Percentiles rank a stretch among this genome's conserved stretches.
phyloP scores from a whole-genome alignment of 2,113 vertebrate species.

The Scomber scombrus region DNA sequence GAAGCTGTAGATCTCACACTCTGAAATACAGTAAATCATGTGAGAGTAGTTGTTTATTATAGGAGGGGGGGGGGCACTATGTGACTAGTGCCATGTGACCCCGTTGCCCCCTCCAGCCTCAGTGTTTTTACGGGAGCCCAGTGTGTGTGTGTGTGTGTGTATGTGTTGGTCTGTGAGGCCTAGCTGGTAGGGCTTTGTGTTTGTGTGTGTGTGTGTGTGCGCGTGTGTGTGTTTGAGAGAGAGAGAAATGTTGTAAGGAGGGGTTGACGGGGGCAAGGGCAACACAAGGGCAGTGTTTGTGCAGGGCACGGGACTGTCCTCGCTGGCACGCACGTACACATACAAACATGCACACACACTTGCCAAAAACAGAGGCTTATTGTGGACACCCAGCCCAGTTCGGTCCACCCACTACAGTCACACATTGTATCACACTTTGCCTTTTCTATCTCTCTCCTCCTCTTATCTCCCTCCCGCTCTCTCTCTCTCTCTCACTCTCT shows the following conservation, averaged over 20 bases:
- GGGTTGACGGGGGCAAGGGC: slow-evolving; percentile 60
- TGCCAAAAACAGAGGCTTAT: slow-evolving; percentile 81
- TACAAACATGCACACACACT: slow-evolving; percentile 53
- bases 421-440: slow-evolving; percentile 67
- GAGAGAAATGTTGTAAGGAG: slow-evolving; percentile 36
- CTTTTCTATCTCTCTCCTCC: slow-evolving; percentile 24
- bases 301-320: slow-evolving; percentile 78
- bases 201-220: slow-evolving; percentile 27
- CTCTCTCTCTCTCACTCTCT: slow-evolving; percentile 9
- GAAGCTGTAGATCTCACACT: slow-evolving; percentile 27
- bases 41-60: slow-evolving; percentile 34
- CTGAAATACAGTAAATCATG: slow-evolving; percentile 39
- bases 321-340: slow-evolving; percentile 65
- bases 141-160: slow-evolving; percentile 40
- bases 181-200: slow-evolving; percentile 40
- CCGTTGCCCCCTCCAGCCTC: slow-evolving; percentile 10
- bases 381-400: slow-evolving; percentile 70
- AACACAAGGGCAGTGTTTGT: slow-evolving; percentile 82
- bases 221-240: slow-evolving; percentile 42
- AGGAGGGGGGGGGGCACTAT: background rate
- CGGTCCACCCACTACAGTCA: slow-evolving; percentile 69
- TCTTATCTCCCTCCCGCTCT: slow-evolving; percentile 29
- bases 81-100: slow-evolving; percentile 60
- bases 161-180: slow-evolving; percentile 27
- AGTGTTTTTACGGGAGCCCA: slow-evolving; percentile 54